Conservation (phyloP, 1,140 invertebrate species). For the Zaprionus lachaisei region DNA sequence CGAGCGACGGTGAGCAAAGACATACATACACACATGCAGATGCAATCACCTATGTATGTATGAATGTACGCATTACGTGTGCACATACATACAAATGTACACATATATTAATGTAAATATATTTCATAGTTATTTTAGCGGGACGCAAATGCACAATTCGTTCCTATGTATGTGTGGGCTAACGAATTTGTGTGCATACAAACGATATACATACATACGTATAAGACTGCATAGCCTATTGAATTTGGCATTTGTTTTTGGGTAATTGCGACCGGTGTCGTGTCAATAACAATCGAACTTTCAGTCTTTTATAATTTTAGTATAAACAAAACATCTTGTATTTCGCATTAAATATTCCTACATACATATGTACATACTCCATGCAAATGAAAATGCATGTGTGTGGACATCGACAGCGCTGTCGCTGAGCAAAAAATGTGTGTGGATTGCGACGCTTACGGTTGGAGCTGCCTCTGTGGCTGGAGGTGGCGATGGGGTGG, state of each 20-base stretch:
- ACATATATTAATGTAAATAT: constrained; percentile 3
- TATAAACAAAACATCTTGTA: constrained; percentile 33
- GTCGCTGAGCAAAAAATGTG: constrained; percentile 52
- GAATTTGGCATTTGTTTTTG: constrained; percentile 6
- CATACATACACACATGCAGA: background rate
- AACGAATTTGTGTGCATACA: background rate
- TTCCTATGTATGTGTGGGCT: background rate
- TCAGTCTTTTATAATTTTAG: constrained; percentile 22
- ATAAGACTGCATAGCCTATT: background rate
- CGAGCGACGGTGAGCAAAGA: background rate
- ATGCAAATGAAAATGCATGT: constrained; percentile 27
- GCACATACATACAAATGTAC: background rate
- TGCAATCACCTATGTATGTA: constrained; percentile 7
- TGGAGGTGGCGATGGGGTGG: constrained; percentile 23
- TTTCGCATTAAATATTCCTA: constrained; percentile 36
- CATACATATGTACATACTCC: constrained; percentile 30
- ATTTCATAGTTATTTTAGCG: constrained; percentile 30
- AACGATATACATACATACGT: background rate
- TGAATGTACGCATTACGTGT: constrained; percentile 6
- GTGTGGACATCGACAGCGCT: constrained; percentile 13
- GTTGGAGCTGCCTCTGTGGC: constrained; percentile 22
- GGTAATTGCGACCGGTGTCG: constrained; percentile 25
- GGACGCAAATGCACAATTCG: constrained; percentile 18
- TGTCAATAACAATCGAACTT: constrained; percentile 30
- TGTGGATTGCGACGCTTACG: constrained; percentile 37